These are phyloP conservation scores for Lepus europaeus DNA, from an alignment of 2,113 vertebrate species.

Conservation along the genomic window DNA sequence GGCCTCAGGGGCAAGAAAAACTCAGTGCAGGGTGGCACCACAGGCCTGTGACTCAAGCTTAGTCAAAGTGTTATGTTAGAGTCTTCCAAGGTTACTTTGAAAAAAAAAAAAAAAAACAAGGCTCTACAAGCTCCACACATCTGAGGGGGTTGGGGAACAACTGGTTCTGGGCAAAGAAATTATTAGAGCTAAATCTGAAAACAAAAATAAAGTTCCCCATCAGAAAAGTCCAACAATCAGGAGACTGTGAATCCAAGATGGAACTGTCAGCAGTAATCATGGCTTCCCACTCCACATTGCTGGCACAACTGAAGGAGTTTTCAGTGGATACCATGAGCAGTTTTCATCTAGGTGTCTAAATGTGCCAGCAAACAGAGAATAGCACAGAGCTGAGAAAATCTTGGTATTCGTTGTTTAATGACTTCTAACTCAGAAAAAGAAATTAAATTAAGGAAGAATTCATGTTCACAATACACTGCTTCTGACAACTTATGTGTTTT, in stretches of 20 bases:
- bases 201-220: conserved; percentile 60
- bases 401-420: neutral
- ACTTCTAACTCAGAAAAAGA: conserved; percentile 23
- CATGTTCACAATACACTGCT: neutral
- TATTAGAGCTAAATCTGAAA: conserved; percentile 54
- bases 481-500: neutral
- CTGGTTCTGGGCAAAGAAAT: conserved; percentile 63
- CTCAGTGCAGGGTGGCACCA: conserved; percentile 15
- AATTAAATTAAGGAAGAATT: neutral
- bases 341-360: neutral
- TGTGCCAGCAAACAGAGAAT: neutral
- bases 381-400: neutral
- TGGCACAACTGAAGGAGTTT: conserved; percentile 36
- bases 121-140: neutral
- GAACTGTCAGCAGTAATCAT: neutral
- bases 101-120: neutral
- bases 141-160: conserved; percentile 22
- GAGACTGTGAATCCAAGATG: neutral
- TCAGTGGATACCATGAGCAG: neutral
- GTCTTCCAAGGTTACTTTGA: conserved; percentile 67
- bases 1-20: conserved; percentile 62
- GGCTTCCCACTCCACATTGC: neutral
- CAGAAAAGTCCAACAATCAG: conserved; percentile 52
- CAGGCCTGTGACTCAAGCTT: conserved; percentile 73
- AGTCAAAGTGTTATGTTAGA: conserved; percentile 58